phyloP scores from a whole-genome alignment of 2,888 invertebrate species.

The Folsomia candida region DNA sequence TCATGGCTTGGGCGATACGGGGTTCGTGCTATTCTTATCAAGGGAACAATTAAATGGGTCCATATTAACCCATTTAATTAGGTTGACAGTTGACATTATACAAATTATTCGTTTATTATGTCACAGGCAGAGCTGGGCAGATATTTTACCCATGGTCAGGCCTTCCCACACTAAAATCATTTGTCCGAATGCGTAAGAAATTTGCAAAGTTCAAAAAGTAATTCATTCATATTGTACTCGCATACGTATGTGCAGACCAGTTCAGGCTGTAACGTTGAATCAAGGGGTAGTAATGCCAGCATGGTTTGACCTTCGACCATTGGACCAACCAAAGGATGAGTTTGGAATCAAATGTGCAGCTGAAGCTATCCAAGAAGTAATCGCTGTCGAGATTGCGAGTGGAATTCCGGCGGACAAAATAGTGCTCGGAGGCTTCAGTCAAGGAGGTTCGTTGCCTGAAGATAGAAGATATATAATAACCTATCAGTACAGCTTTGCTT shows the following conservation, averaged over 20 bases:
- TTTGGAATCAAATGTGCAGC: conserved; percentile 60
- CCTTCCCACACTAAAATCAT: conserved; percentile 85
- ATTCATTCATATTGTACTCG: no score
- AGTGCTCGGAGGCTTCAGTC: conserved; percentile 91
- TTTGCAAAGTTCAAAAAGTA: no score
- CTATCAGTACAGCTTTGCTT: no score
- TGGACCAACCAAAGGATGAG: conserved; percentile 85
- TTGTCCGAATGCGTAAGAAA: conserved; percentile 70
- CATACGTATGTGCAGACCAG: conserved; percentile 58
- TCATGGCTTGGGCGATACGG: conserved; percentile 93
- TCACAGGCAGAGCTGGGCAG: conserved; percentile 95
- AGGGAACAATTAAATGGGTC: no score
- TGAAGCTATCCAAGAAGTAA: conserved; percentile 35
- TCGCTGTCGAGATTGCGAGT: conserved; percentile 58
- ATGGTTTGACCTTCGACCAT: conserved; percentile 82
- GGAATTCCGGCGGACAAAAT: conserved; percentile 84
- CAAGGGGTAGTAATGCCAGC: conserved; percentile 91
- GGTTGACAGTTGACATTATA: no score
- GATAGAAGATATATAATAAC: no score
- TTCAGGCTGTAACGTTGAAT: conserved; percentile 87
- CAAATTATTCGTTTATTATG: no score
- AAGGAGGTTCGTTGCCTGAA: conserved; percentile 94
- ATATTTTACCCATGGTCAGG: conserved; percentile 75
- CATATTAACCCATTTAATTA: no score
- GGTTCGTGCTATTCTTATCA: no score